Base-by-base conservation (phyloP, 2,113 vertebrate species). In the Myrmecobius fasciatus region DNA sequence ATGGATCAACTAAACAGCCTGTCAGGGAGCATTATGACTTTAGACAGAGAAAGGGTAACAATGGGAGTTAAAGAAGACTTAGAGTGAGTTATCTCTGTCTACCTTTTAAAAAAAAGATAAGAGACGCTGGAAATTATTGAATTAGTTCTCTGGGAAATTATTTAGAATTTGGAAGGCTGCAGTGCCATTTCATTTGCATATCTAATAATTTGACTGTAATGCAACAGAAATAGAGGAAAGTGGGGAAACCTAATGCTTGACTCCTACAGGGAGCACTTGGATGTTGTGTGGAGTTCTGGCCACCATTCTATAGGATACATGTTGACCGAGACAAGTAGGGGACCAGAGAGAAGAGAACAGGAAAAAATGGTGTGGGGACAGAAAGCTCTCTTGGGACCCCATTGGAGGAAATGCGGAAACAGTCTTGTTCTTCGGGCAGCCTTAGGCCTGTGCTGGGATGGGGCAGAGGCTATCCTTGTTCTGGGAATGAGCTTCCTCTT, bases 11-110 rank as follows among this genome's bases (percentile, higher is more conserved):
- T 60, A 49, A 0, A 12, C 24, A 20, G 43, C 91, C 22, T 7
- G n/a, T 53, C 7, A 1, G 8, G 49, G 25, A 8, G 20, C 1
- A 1, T 7, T 17, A 0, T 11, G 89, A n/a, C 8, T 48, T 25
- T 0, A 28, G n/a, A 0, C 3, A 22, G 46, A 36, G 9, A 4
- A 0, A 9, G 20, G 14, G 36, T 2, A 4, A 36, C 10, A 0
- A 0, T 1, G 48, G 53, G 17, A n/a, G 11, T 0, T 8, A 24
- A 43, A 7, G 46, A 25, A n/a, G 25, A 10, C 10, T 3, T n/a
- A 0, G 89, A 52, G 67, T 47, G 31, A 0, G 3, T 11, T 26
- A 24, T 25, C 49, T 49, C 0, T 8, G 26, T 10, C 3, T 10
- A 0, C 25, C 36, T 14, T 28, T 51, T 8, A 1, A n/a, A 26